Conservation (phyloP, 2,888 invertebrate genomes). For the Drepana falcataria region DNA sequence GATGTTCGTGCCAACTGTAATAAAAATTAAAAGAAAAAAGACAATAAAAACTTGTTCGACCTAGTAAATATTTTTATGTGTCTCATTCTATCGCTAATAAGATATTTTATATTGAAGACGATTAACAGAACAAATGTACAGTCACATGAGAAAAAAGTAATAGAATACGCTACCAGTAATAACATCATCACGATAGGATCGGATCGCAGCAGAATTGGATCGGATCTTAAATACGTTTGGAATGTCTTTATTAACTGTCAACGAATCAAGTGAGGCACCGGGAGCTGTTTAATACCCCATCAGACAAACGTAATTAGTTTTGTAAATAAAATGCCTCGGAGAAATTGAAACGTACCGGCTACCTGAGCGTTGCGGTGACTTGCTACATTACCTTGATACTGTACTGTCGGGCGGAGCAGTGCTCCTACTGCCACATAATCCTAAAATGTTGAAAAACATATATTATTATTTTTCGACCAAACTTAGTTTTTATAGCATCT, state of each 20-base stretch:
- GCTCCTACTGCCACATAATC: slow-evolving; percentile 18
- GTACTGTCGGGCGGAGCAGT: slow-evolving; percentile 41
- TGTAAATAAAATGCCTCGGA: slow-evolving; percentile 76
- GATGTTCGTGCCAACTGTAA: slow-evolving; percentile 70
- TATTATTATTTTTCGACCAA: too few species aligned
- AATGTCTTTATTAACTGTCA: slow-evolving; percentile 78
- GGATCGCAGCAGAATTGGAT: slow-evolving; percentile 54
- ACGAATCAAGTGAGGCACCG: slow-evolving; percentile 62
- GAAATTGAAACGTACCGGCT: slow-evolving; percentile 76
- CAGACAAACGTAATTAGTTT: slow-evolving; percentile 78
- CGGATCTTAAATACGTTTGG: slow-evolving; percentile 63
- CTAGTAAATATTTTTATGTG: slow-evolving; percentile 38
- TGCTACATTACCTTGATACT: slow-evolving; percentile 58
- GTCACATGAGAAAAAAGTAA: slow-evolving; percentile 31
- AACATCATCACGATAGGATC: slow-evolving; percentile 52
- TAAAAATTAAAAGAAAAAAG: slow-evolving; percentile 54
- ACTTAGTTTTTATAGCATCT: too few species aligned
- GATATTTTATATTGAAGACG: slow-evolving; percentile 33
- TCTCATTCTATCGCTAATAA: slow-evolving; percentile 41
- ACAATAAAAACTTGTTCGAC: slow-evolving; percentile 43
- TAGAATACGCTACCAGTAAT: slow-evolving; percentile 37
- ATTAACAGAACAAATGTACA: slow-evolving; percentile 36
- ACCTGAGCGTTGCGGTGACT: slow-evolving; percentile 70
- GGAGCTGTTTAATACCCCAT: slow-evolving; percentile 72
- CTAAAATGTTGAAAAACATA: too few species aligned